Percentiles rank a stretch among this genome's conserved stretches.
Evolutionary conservation across 2,888 invertebrate species (phyloP).

Genomic region (Lissonota sp.): DNA sequence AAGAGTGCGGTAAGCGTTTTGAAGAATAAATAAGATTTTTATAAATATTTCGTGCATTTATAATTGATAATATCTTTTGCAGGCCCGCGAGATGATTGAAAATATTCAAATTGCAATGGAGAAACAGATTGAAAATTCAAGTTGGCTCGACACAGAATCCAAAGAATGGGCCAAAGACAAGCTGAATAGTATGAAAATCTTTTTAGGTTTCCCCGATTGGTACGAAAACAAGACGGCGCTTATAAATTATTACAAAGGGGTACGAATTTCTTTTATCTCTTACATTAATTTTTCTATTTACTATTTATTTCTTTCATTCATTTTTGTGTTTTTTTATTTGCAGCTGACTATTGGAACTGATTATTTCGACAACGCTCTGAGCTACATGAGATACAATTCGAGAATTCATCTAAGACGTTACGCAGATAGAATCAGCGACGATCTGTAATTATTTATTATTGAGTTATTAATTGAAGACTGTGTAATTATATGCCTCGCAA

Average conservation of each 20-base stretch:
- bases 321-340: not conserved
- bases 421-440: not conserved
- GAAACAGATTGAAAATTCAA: conserved; percentile 83
- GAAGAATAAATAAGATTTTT: not conserved
- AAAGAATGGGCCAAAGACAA: conserved; percentile 85
- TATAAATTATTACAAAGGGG: conserved; percentile 84
- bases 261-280: too few species aligned
- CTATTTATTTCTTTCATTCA: too few species aligned
- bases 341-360: conserved; percentile 60
- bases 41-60: not conserved
- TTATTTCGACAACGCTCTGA: conserved; percentile 62
- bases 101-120: conserved; percentile 85
- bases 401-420: conserved; percentile 32
- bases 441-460: conserved; percentile 22
- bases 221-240: conserved; percentile 84
- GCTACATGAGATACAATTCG: conserved; percentile 48
- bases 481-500: not conserved
- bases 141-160: conserved; percentile 86
- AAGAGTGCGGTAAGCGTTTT: conserved; percentile 42
- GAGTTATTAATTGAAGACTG: not conserved
- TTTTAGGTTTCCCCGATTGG: conserved; percentile 86
- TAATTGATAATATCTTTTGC: not conserved
- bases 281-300: too few species aligned
- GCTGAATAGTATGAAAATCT: conserved; percentile 84
- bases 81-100: conserved; percentile 78